Evolutionary conservation across 2,888 invertebrate genomes (phyloP), one percentile per base, ranked within the genome.

Genomic region (Eulithis prunata): DNA sequence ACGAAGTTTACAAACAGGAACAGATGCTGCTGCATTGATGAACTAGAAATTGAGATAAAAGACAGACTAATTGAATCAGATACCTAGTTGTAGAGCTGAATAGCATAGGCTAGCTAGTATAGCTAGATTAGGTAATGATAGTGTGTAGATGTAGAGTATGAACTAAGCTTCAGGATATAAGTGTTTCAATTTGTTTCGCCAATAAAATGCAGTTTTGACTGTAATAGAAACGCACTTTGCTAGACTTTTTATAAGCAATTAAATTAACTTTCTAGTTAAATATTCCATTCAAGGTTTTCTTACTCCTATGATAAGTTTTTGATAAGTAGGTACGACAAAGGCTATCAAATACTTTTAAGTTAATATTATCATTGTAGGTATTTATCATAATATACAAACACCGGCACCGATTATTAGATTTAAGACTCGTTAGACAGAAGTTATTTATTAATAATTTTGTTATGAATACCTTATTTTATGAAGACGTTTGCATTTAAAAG

Each of bases 1-100:
- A 99, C 87, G 98, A 97, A 78, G 98, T 98, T 69, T 98, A 98
- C 88, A 98, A 98, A 87, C 96, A 97, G 79, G 98, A 97, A 85
- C 97, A 97, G 82, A 89, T 95, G 78, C 87, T 94, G 59, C 81
- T 82, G 78, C 93, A 93, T 87, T 88, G 90, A 74, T 91, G 87
- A 87, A 74, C 71, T 69, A 56, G 73, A 71, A 73, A 60, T 71
- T 66, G 12, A 56, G 7, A 74, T 73, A 72, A 78, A 78, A 80
- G 75, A 81, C 76, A 74, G n/a, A 54, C 59, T 56, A 58, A 46
- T 12, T 45, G 11, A 60, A 49, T 53, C 45, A 36, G 13, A 52
- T 21, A 21, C 21, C 21, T 67, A 66, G 51, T 49, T 36, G 6
- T 66, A 66, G 49, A 60, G 46, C 47, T 38, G 21, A n/a, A 47